Evolutionary conservation across 2,113 vertebrate genomes (phyloP).

Genomic region (Malurus alboscapulatus): DNA sequence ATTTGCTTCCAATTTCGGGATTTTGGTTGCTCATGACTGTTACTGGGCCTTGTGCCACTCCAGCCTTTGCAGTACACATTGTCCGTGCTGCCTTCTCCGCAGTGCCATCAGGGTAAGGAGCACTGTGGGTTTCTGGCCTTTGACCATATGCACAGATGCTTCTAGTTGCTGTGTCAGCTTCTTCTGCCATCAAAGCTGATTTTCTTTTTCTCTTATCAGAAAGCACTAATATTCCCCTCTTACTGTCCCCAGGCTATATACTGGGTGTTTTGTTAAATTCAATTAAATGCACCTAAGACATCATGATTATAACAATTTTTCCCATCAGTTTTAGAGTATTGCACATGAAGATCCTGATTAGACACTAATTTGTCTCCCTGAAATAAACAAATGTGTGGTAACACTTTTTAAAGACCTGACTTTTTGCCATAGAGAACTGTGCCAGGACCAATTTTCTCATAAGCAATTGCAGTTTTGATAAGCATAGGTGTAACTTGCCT

Average conservation of each 20-base stretch:
- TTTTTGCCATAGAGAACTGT: neutral
- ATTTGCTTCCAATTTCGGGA: neutral
- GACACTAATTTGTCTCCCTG: neutral
- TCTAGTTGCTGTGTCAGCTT: neutral
- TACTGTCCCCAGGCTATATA: neutral
- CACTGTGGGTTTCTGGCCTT: neutral
- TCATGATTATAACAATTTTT: neutral
- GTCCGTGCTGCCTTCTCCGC: neutral
- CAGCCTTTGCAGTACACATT: neutral
- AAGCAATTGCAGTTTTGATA: neutral
- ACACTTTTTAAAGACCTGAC: neutral
- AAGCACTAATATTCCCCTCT: neutral
- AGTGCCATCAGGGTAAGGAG: neutral
- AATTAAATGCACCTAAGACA: neutral
- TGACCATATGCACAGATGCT: neutral
- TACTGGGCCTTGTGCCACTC: neutral
- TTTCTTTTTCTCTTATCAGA: neutral
- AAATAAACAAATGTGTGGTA: neutral
- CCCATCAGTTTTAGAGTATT: neutral
- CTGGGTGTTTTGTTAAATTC: neutral
- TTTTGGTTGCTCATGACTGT: neutral
- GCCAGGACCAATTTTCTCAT: fast-evolving
- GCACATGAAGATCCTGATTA: neutral
- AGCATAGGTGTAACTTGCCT: neutral
- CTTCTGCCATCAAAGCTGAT: neutral